These are phyloP conservation scores for Ifrita kowaldi DNA, from an alignment of 2,113 vertebrate species.

Conservation along the genomic window DNA sequence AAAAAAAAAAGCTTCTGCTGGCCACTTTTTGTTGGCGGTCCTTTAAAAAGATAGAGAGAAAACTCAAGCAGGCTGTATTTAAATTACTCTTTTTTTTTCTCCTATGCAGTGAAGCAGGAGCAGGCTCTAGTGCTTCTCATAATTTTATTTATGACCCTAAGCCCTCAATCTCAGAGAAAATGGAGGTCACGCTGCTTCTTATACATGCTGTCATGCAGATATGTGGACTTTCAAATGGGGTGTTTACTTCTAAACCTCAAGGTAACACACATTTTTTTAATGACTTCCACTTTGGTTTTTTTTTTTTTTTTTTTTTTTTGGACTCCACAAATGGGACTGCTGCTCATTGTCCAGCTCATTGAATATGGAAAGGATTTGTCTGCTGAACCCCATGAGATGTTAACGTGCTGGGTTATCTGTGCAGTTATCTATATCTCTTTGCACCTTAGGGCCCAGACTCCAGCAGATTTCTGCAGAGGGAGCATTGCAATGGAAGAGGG, in stretches of 20 bases:
- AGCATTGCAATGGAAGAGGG: background rate
- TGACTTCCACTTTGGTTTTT: background rate
- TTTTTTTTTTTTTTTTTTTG: background rate
- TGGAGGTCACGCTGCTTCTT: background rate
- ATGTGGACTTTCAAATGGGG: background rate
- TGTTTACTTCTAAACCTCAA: background rate
- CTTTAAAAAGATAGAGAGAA: background rate
- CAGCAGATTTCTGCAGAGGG: background rate
- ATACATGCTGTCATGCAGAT: background rate
- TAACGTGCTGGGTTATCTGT: background rate
- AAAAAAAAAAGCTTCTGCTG: background rate
- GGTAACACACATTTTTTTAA: background rate
- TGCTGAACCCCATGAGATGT: background rate
- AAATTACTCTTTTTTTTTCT: background rate
- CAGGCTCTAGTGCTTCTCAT: background rate
- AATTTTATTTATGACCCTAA: background rate
- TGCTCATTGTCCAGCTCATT: background rate
- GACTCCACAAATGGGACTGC: background rate
- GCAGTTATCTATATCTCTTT: background rate
- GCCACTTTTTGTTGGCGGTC: background rate
- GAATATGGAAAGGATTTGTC: background rate
- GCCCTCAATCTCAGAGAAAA: conserved; percentile 1
- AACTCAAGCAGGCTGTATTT: background rate
- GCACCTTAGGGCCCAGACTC: background rate
- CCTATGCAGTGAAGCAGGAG: background rate